Conservation (phyloP, 2,888 invertebrate species). For the Drosophila nigritarsus region DNA sequence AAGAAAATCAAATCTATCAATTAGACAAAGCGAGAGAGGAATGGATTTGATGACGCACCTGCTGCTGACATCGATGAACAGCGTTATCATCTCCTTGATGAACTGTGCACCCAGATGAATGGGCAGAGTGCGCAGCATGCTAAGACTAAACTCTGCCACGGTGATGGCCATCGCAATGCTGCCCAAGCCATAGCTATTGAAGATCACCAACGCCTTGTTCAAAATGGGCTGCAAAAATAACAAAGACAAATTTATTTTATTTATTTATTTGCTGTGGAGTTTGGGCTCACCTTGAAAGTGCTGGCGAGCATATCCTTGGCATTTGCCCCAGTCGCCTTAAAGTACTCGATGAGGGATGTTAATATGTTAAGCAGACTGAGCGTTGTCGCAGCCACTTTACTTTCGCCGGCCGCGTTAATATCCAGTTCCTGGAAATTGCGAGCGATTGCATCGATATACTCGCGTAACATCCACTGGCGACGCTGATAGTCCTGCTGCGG, state of each 20-base stretch:
- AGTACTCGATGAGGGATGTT: slow-evolving; percentile 83
- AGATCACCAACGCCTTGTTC: slow-evolving; percentile 83
- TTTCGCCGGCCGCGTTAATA: slow-evolving; percentile 74
- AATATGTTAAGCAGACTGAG: slow-evolving; percentile 80
- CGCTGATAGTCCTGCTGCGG: slow-evolving; percentile 83
- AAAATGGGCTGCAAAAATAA: slow-evolving; percentile 79
- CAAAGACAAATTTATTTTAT: too few species aligned
- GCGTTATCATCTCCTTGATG: slow-evolving; percentile 84
- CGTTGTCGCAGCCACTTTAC: slow-evolving; percentile 81
- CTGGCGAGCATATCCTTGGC: slow-evolving; percentile 84
- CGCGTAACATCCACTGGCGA: slow-evolving; percentile 80
- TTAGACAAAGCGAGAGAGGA: slow-evolving; percentile 25
- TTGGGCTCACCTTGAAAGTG: slow-evolving; percentile 81
- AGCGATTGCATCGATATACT: slow-evolving; percentile 82
- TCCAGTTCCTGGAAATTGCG: slow-evolving; percentile 82
- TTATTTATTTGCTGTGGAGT: too few species aligned
- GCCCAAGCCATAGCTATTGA: slow-evolving; percentile 81
- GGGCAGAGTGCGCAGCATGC: slow-evolving; percentile 83
- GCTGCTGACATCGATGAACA: slow-evolving; percentile 83
- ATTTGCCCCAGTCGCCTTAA: slow-evolving; percentile 82
- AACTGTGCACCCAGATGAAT: slow-evolving; percentile 83
- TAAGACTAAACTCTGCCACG: slow-evolving; percentile 84
- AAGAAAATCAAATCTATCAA: not conserved
- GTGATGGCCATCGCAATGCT: slow-evolving; percentile 82
- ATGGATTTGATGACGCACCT: slow-evolving; percentile 64